Evolutionary conservation across 2,888 invertebrate species (phyloP).

Genomic region (Brenthis daphne): DNA sequence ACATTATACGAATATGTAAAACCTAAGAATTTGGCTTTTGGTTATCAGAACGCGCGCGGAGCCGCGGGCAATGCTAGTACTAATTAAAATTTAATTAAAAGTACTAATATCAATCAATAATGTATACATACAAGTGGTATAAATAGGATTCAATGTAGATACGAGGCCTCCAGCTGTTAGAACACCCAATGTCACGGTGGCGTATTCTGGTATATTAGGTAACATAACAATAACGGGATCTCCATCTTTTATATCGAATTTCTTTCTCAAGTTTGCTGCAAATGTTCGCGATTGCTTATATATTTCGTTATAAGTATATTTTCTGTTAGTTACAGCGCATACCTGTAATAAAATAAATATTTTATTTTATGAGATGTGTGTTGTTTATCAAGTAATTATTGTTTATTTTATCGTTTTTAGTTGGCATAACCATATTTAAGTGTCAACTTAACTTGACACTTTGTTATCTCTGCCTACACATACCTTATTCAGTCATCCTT

Average conservation of each 20-base stretch:
- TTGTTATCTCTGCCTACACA: too few relatives aligned
- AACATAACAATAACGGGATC: conserved; percentile 84
- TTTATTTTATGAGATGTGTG: too few relatives aligned
- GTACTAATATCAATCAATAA: not conserved
- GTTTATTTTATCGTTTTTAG: not conserved
- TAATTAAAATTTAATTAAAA: too few relatives aligned
- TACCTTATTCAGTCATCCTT: too few relatives aligned
- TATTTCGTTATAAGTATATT: conserved; percentile 53
- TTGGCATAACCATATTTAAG: too few relatives aligned
- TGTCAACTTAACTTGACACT: too few relatives aligned
- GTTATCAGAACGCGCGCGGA: too few relatives aligned
- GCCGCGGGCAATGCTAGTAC: too few relatives aligned
- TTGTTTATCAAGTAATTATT: not conserved
- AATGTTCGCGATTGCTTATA: conserved; percentile 80
- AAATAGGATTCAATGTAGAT: conserved; percentile 85
- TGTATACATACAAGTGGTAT: conserved; percentile 73
- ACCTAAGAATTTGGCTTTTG: too few relatives aligned
- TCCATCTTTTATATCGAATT: conserved; percentile 80
- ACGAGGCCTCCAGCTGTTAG: conserved; percentile 83
- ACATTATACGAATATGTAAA: too few relatives aligned
- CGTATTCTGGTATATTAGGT: conserved; percentile 86
- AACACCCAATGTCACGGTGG: conserved; percentile 81
- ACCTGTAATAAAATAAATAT: conserved; percentile 37
- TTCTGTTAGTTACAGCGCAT: conserved; percentile 46
- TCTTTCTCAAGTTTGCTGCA: conserved; percentile 79